Evolutionary conservation across 35 echinoderm and acorn worm genomes (phyloP).

Genomic region (Amphiura filiformis): DNA sequence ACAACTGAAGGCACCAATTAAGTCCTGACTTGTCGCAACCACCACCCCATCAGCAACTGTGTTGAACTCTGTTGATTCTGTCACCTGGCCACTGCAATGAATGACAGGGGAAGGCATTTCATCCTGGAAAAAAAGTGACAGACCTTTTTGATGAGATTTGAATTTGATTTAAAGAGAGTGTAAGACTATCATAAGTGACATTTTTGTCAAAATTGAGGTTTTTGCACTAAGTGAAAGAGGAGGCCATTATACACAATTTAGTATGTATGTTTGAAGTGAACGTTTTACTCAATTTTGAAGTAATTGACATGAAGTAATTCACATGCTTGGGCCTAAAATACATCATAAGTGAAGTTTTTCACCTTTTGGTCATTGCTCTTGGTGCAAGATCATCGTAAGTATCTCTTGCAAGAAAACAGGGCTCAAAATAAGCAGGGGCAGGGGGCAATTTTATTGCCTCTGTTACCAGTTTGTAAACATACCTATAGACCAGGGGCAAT

Average conservation of each 20-base stretch:
- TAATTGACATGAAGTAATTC: no score
- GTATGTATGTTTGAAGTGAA: neutral
- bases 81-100: neutral
- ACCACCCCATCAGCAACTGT: slow-evolving; percentile 3
- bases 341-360: no score
- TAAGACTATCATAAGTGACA: neutral
- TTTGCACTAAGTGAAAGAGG: neutral
- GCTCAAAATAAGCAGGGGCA: no score
- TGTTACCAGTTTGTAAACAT: no score
- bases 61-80: neutral
- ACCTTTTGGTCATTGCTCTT: no score
- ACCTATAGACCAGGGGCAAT: no score
- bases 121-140: neutral
- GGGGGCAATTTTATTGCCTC: no score
- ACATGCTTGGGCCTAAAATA: no score
- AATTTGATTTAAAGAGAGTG: neutral
- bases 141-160: neutral
- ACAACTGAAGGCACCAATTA: slow-evolving; percentile 26
- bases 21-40: slow-evolving; percentile 2
- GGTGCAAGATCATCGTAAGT: no score
- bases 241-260: neutral
- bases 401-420: no score
- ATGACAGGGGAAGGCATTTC: slow-evolving; percentile 22
- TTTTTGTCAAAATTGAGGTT: neutral
- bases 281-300: neutral